Percentiles rank a stretch among this genome's conserved stretches.
These are phyloP conservation scores for Morone chrysops DNA, from an alignment of 2,113 vertebrate genomes.

Conservation along the genomic window DNA sequence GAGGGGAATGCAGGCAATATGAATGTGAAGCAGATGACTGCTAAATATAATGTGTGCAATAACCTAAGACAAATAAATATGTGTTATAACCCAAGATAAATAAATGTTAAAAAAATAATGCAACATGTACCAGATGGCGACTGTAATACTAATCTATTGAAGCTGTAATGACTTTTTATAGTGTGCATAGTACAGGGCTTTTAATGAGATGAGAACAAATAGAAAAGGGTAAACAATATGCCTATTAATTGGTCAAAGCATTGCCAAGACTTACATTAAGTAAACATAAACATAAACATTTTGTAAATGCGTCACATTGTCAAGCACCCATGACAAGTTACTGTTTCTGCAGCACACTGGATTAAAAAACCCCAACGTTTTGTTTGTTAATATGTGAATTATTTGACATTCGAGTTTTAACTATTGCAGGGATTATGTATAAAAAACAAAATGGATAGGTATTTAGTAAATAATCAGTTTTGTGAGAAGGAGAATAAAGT, in stretches of 20 bases:
- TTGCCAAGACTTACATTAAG: no score
- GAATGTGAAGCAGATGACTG: background rate
- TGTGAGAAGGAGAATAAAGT: background rate
- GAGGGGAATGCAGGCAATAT: background rate
- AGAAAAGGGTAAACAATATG: background rate
- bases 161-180: background rate
- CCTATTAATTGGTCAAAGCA: background rate
- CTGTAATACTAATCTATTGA: background rate
- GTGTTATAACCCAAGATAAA: background rate
- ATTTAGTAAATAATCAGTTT: background rate
- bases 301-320: no score
- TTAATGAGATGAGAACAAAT: background rate
- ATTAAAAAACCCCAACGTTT: background rate
- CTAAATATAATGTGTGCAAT: background rate
- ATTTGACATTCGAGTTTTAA: no score
- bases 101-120: background rate
- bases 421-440: background rate
- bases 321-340: background rate
- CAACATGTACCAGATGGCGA: background rate
- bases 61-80: no score
- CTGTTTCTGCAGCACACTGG: background rate
- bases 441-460: background rate
- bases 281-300: no score
- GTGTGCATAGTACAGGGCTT: background rate
- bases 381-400: background rate